Base-by-base conservation (phyloP, 2,888 invertebrate genomes). In the Chymomyza caudatula region DNA sequence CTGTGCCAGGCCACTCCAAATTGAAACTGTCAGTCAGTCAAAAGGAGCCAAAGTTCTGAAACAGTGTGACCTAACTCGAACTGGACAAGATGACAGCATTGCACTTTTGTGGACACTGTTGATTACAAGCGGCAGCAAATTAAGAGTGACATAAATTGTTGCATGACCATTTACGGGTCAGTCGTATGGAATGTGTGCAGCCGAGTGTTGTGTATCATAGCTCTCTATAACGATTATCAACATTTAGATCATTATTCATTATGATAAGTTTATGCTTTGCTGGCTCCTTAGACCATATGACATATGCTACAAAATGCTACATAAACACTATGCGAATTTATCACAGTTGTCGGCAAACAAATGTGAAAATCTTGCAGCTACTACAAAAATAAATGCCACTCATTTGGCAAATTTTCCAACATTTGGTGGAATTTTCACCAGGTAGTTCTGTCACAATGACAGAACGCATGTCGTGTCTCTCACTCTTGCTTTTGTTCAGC, bases 351-450 rank as follows among this genome's bases (percentile, higher is more conserved):
- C 80, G 83, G 62, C 80, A 53, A 52, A 58, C 65, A 61, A 70
- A 77, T 82, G 83, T 69, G 77, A 79, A 84, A 84, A 81, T 59
- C 60, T 19, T 20, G 52, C 19, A 44, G 20, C 25, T 37, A 55
- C 49, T 29, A 51, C 42, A 52, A 55, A 61, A 77, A 60, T 60
- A 63, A 65, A 73, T 66, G 67, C 61, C 61, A 55, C 63, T 64
- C 73, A 70, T 65, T 72, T 13, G 17, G 17, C 20, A 11, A 11
- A 49, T 17, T 19, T 74, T 63, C 20, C 23, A 51, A 15, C 47
- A 17, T 23, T 67, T 71, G 20, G 11, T 73, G 83, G 84, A 83
- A 80, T 83, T 85, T 80, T 79, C 78, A 75, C 73, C 85, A 77
- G 80, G 80, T 85, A 74, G 54, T 60, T 25, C n/a, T n/a, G n/a